Conservation (phyloP, 1,140 invertebrate genomes). For the Drosophila miranda region DNA sequence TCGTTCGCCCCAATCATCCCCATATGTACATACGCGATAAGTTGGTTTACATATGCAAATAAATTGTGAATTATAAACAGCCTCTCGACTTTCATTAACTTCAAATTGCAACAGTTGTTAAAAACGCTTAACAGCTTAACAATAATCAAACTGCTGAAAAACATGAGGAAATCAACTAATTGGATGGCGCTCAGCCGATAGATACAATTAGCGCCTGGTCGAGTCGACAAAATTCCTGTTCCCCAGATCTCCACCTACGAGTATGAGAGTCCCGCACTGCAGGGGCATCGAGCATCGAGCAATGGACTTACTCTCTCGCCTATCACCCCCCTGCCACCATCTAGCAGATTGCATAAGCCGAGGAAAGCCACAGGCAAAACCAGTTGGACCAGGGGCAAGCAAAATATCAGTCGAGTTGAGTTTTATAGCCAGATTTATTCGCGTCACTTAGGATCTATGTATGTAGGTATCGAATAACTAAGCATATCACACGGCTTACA, state of each 20-base stretch:
- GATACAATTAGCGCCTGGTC: conserved; percentile 8
- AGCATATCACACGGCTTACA: conserved; percentile 40
- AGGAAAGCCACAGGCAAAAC: conserved; percentile 19
- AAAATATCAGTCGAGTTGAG: conserved; percentile 10
- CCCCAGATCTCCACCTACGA: conserved; percentile 16
- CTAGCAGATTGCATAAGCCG: conserved; percentile 40
- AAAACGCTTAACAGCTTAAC: too few species aligned
- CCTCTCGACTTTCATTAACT: too few species aligned
- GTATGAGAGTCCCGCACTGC: not conserved
- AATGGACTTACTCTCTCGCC: conserved; percentile 31
- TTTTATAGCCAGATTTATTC: conserved; percentile 30
- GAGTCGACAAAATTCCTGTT: conserved; percentile 11
- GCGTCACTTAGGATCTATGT: conserved; percentile 4
- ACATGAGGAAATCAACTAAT: conserved; percentile 29
- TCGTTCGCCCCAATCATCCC: too few species aligned
- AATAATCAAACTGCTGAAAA: conserved; percentile 25
- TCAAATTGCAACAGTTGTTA: too few species aligned
- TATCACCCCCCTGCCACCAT: not conserved
- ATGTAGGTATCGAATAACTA: conserved; percentile 4
- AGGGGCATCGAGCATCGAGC: conserved; percentile 1
- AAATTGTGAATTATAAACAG: too few species aligned
- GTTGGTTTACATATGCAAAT: too few species aligned
- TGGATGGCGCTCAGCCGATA: not conserved
- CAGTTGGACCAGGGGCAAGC: conserved; percentile 35
- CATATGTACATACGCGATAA: too few species aligned